Percentiles rank a stretch among this genome's conserved stretches.
Conservation (phyloP, 2,797 vertebrate species). For the Brachyrhaphis roseni region DNA sequence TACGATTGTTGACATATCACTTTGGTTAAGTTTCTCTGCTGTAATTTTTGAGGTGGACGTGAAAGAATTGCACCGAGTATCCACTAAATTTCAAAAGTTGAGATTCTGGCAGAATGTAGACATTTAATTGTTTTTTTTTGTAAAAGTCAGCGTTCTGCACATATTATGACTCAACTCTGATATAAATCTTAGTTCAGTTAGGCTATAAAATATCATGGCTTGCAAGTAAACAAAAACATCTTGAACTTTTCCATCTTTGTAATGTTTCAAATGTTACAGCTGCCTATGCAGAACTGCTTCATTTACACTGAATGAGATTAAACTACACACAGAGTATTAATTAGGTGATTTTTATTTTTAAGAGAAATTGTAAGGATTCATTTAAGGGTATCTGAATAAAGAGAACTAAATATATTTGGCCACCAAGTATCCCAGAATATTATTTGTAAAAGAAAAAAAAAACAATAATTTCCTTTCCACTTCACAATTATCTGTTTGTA, state of each 20-base stretch:
- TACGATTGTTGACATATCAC: conserved; percentile 61
- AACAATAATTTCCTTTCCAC: neutral
- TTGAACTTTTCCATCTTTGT: neutral
- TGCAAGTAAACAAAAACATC: neutral
- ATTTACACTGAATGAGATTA: neutral
- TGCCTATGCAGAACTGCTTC: neutral
- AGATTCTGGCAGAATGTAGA: conserved; percentile 27
- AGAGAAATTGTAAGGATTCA: neutral
- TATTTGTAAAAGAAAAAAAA: neutral
- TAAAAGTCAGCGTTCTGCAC: neutral
- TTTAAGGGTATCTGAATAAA: neutral
- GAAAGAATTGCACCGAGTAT: conserved; percentile 48
- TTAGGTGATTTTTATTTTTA: neutral
- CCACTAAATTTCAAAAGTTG: conserved; percentile 10
- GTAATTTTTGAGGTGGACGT: conserved; percentile 46
- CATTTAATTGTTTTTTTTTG: neutral
- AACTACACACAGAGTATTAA: neutral
- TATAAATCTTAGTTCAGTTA: conserved; percentile 30
- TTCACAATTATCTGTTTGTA: neutral
- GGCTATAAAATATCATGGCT: neutral
- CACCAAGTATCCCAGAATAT: neutral
- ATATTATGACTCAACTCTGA: neutral
- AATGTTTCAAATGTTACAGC: neutral
- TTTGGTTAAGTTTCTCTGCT: conserved; percentile 51
- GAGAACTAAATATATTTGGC: neutral